Conservation (phyloP, 2,888 invertebrate species). For the Lissonota sp. region DNA sequence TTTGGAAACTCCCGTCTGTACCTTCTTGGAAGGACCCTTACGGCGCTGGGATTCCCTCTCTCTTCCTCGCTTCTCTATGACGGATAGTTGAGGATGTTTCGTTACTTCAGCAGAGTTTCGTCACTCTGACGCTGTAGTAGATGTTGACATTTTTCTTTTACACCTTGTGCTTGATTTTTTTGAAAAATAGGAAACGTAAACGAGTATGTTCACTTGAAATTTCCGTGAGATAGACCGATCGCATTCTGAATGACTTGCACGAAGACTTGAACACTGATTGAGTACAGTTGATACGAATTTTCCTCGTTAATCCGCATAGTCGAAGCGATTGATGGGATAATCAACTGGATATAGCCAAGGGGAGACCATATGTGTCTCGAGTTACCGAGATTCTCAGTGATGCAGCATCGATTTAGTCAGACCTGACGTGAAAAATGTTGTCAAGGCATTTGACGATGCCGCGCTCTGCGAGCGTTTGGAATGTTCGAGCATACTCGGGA, state of each 20-base stretch:
- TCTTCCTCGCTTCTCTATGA: conserved; percentile 11
- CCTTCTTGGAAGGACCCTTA: conserved; percentile 12
- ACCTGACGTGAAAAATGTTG: background rate
- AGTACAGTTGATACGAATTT: conserved; percentile 33
- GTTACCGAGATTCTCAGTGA: conserved; percentile 31
- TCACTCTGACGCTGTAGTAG: conserved; percentile 35
- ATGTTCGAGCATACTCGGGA: background rate
- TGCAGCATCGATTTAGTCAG: conserved; percentile 21
- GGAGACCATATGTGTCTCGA: no score
- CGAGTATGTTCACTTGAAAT: conserved; percentile 5
- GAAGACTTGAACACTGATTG: conserved; percentile 11
- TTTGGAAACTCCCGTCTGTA: conserved; percentile 46
- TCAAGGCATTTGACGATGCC: background rate
- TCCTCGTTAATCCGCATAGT: conserved; percentile 11
- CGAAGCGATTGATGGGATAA: conserved; percentile 12
- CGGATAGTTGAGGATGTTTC: conserved; percentile 51
- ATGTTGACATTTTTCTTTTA: conserved; percentile 26
- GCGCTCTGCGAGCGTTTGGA: background rate
- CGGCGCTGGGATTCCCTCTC: conserved; percentile 10
- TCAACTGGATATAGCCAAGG: no score
- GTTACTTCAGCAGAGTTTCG: conserved; percentile 50
- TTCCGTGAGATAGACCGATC: conserved; percentile 28
- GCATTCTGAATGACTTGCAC: conserved; percentile 11
- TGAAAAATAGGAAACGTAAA: no score
- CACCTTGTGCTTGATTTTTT: conserved; percentile 3